phyloP scores from a whole-genome alignment of 2,797 vertebrate genomes.

The Sebastes variabilis region DNA sequence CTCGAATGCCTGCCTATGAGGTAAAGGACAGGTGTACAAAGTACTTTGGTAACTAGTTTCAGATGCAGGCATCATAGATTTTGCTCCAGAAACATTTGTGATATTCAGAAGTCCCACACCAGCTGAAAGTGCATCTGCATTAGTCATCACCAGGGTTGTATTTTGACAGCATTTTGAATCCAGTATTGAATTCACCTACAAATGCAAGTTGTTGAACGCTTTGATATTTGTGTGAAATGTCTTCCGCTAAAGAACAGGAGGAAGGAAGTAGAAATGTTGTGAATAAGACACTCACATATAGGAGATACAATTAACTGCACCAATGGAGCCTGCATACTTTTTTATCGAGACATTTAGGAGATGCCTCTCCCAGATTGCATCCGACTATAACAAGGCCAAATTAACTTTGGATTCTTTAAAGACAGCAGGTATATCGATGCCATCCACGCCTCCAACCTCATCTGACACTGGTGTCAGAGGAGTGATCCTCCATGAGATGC shows the following conservation, averaged over 20 bases:
- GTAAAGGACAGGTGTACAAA: background rate
- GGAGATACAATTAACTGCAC: background rate
- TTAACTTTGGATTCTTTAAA: conserved; percentile 15
- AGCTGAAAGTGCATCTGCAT: background rate
- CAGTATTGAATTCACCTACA: background rate
- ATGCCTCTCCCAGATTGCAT: background rate
- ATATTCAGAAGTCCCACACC: background rate
- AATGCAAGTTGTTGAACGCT: background rate
- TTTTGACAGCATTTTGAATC: background rate
- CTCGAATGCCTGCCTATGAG: background rate
- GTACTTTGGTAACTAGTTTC: background rate
- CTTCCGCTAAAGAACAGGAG: background rate
- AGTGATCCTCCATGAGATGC: background rate
- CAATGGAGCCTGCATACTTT: background rate
- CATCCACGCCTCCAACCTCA: background rate
- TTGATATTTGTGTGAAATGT: background rate
- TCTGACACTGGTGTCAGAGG: background rate
- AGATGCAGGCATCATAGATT: conserved; percentile 6
- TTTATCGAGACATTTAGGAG: conserved; percentile 6
- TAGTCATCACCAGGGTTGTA: background rate
- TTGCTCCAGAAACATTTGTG: background rate
- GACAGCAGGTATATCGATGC: background rate
- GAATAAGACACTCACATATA: background rate
- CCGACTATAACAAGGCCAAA: conserved; percentile 1
- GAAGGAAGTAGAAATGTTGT: background rate